Percentiles rank a stretch among this genome's conserved stretches.
Evolutionary conservation across 2,888 invertebrate species (phyloP).

Genomic region (Catocala fraxini): DNA sequence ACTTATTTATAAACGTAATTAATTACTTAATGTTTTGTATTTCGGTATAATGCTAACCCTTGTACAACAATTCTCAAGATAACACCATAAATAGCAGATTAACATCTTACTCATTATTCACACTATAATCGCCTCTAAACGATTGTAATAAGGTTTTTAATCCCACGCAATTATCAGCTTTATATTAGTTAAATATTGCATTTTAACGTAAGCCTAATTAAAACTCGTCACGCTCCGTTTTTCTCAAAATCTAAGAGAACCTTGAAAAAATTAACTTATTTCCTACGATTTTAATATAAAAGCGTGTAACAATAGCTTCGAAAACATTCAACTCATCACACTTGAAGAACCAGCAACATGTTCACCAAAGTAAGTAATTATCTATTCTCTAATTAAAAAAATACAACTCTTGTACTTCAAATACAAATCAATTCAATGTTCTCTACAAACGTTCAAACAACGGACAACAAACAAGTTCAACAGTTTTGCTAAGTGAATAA

Average conservation of each 20-base stretch:
- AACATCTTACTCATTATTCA: constrained; percentile 26
- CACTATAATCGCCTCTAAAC: constrained; percentile 11
- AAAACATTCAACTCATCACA: constrained; percentile 67
- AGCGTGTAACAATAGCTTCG: constrained; percentile 65
- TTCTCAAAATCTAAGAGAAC: constrained; percentile 65
- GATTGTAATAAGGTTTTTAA: constrained; percentile 29
- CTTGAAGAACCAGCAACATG: constrained; percentile 69
- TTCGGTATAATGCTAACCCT: constrained; percentile 43
- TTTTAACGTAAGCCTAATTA: constrained; percentile 61
- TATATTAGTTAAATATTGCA: constrained; percentile 53
- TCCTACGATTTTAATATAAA: constrained; percentile 72
- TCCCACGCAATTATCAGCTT: constrained; percentile 21
- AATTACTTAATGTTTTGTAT: constrained; percentile 35
- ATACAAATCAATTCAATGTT: no score
- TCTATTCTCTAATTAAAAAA: no score
- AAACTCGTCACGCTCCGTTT: constrained; percentile 73
- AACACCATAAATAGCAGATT: constrained; percentile 38
- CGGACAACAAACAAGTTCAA: no score
- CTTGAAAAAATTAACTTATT: constrained; percentile 67
- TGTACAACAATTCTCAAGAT: constrained; percentile 43
- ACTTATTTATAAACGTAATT: constrained; percentile 13
- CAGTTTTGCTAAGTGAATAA: no score
- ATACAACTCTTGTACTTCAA: no score
- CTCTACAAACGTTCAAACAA: no score
- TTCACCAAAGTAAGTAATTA: constrained; percentile 66